phyloP scores from a whole-genome alignment of 2,797 vertebrate genomes.

The Thunnus albacares region DNA sequence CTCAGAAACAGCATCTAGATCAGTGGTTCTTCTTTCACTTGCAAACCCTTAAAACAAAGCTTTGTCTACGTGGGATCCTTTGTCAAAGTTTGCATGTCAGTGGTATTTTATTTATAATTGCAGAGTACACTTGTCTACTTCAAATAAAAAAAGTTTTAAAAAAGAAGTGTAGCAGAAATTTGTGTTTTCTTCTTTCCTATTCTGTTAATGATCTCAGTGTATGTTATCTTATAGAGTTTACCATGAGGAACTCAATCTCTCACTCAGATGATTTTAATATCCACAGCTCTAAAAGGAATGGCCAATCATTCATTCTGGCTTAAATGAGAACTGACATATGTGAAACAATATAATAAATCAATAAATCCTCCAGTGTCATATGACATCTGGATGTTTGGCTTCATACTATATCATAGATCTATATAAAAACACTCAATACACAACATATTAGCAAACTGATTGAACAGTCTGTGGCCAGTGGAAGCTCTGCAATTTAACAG shows the following conservation, averaged over 20 bases:
- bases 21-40: not conserved
- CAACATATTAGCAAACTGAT: not conserved
- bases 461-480: not conserved
- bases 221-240: not conserved
- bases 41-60: not conserved
- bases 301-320: constrained; percentile 1
- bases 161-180: not conserved
- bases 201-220: not conserved
- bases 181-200: not conserved
- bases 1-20: not conserved
- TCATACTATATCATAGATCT: not conserved
- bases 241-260: too few relatives aligned
- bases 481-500: not conserved
- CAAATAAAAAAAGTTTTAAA: not conserved
- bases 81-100: not conserved
- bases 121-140: not conserved
- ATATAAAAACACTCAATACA: not conserved
- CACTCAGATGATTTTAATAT: not conserved
- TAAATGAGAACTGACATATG: not conserved
- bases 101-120: too few relatives aligned
- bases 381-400: not conserved
- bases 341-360: not conserved
- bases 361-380: not conserved
- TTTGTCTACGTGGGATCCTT: not conserved
- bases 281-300: not conserved